Base-by-base conservation (phyloP, 2,113 vertebrate genomes). In the Drymodes brunneopygia region DNA sequence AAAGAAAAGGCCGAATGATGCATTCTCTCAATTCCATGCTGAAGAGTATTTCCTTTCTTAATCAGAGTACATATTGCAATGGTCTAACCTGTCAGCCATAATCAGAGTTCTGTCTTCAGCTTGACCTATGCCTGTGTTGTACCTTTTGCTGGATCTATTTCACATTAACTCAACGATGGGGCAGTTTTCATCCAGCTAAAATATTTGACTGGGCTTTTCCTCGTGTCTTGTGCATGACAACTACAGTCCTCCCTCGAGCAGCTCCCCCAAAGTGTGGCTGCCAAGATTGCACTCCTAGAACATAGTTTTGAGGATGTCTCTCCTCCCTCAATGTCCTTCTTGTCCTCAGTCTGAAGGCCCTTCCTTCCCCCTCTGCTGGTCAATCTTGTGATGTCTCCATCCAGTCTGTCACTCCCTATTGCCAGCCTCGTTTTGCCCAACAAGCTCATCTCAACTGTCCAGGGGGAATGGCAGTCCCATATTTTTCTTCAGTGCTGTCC, bases 71-170 rank as follows among this genome's bases (percentile, higher is more conserved):
- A 40, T 73, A 54, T 62, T 89, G 47, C 47, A 10, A 3, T 42
- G 19, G 38, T 74, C 86, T 92, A 83, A 77, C 21, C 50, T 90
- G 82, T 88, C 82, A 77, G 29, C 71, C 1, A 1, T 38, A 90
- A 77, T 80, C 51, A 33, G 50, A 69, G 25, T 62, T 91, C 47
- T 73, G 48, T 70, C 86, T 84, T 92, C 67, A 83, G 67, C 22
- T 58, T 82, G 79, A 93, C 29, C 82, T 48, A 2, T 40, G 73
- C 48, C 77, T 75, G 45, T 1, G 31, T 65, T 82, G 25, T 85
- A 75, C 61, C 36, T 90, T 87, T 56, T 69, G 12, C 58, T 70
- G 74, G 62, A 73, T 82, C 88, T 90, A 67, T 80, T 94, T 95
- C 81, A 42, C 61, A 81, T 93, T 90, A 93, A 77, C 61, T 82